Base-by-base conservation (phyloP, 2,888 invertebrate species). In the Sesamia inferens region DNA sequence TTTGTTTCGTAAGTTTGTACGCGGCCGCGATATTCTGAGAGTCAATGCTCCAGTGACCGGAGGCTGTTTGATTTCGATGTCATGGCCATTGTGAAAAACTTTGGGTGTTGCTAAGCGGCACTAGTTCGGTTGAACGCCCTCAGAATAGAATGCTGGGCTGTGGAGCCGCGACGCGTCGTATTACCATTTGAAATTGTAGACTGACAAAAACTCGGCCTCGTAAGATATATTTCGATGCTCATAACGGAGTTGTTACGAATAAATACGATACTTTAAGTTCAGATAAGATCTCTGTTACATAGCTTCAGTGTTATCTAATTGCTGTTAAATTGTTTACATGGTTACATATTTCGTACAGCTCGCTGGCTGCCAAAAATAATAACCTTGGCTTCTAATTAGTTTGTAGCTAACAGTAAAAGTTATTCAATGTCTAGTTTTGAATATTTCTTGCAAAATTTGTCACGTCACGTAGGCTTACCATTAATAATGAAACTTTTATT, bases 11-110 rank as follows among this genome's bases (percentile, higher is more conserved):
- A 84, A 85, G 82, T 90, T 91, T 92, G 91, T 91, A 92, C 90
- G 90, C 88, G 85, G 87, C 89, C 90, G 90, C 91, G 90, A 91
- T 91, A 90, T 79, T 91, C 89, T 86, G 88, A 86, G 89, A 94
- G 96, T 96, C 95, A 95, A 94, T 96, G 96, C 93, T 95, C 96
- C 89, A 96, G 94, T 96, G 95, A 96, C 96, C 95, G 93, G 91
- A 93, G 95, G 93, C 94, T 94, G 94, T 93, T 90, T 92, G 92
- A 93, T 93, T 94, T 94, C 92, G 95, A 95, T 96, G 96, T 96
- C 96, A 96, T 92, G 96, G 96, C 92, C 96, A 94, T 91, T 91
- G 92, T 91, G 90, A 90, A 93, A 91, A 92, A 90, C 91, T 90
- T 91, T 89, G 93, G 80, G 91, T 92, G 93, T 92, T 92, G 90